Evolutionary conservation across 1,140 invertebrate genomes (phyloP).

Genomic region (Pantala flavescens): DNA sequence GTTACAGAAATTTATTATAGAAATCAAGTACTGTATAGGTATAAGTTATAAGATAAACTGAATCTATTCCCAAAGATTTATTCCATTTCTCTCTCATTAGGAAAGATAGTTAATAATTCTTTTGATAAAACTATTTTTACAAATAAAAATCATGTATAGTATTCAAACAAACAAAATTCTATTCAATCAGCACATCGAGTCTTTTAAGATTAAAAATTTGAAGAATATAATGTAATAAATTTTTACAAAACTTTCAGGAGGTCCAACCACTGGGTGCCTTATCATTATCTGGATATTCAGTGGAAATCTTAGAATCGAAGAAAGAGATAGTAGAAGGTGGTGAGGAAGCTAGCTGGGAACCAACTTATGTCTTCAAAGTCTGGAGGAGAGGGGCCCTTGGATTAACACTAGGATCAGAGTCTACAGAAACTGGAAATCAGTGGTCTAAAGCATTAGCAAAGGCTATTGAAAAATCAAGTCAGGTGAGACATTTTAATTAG

Average conservation of each 20-base stretch:
- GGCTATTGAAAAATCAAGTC: constrained; percentile 32
- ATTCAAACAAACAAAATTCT: too few species aligned
- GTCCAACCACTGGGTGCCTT: constrained; percentile 81
- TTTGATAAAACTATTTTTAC: too few species aligned
- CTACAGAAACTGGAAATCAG: constrained; percentile 57
- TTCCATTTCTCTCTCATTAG: too few species aligned
- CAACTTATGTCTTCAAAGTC: constrained; percentile 55
- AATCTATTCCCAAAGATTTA: too few species aligned
- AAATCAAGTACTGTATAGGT: too few species aligned
- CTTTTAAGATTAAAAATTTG: too few species aligned
- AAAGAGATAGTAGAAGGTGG: background rate
- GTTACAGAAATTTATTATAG: too few species aligned
- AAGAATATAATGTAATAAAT: too few species aligned
- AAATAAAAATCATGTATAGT: too few species aligned
- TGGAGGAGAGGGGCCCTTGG: constrained; percentile 64
- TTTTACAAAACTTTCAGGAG: constrained; percentile 46
- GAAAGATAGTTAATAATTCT: too few species aligned
- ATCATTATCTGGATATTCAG: constrained; percentile 71
- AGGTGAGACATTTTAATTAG: constrained; percentile 27
- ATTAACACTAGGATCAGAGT: constrained; percentile 70
- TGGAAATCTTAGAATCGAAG: constrained; percentile 29
- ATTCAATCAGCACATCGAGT: too few species aligned
- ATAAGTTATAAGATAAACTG: too few species aligned
- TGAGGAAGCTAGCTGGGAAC: constrained; percentile 36
- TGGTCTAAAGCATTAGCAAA: constrained; percentile 63